Base-by-base conservation (phyloP, 2,888 invertebrate genomes). In the Cotesia congregata region DNA sequence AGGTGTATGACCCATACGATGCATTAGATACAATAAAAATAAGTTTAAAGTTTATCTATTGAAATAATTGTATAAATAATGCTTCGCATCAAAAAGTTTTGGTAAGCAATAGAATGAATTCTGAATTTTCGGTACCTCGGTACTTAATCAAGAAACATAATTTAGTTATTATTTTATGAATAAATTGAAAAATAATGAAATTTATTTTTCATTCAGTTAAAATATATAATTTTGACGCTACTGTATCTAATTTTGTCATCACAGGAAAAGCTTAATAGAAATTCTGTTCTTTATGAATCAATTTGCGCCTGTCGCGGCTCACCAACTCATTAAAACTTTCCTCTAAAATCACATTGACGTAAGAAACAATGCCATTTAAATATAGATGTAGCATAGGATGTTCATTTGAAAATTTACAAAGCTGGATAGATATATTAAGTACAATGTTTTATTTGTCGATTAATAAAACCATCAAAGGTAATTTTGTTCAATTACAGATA, bases 401-500 rank as follows among this genome's bases (percentile, higher is more conserved):
- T 15, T 15, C 20, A 15, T 20, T 30, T 30, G 30, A 30, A 30
- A 30, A 2, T 30, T 30, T 30, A 30, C 3, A 30, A 30, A 30
- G 30, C 30, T 30, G n/a, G 9, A 60, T n/a, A n/a, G 60, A n/a
- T 60, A n/a, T 60, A 60, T 60, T 9, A 60, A 60, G 60, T 60
- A n/a, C n/a, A 60, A n/a, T n/a, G 9, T 60, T 60, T 60, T 60
- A n/a, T 60, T n/a, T n/a, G 60, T 60, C n/a, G 60, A 60, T 60
- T 60, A 60, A 60, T 60, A 60, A 60, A 60, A 60, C 60, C 12
- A 60, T 9, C 60, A n/a, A 60, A 60, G 60, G 60, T 60, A 60
- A 60, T 60, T 60, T 60, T n/a, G 60, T 60, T 60, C 60, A n/a
- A 60, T 60, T 60, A 60, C 60, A 60, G 9, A n/a, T n/a, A n/a